Percentiles rank a stretch among this genome's conserved stretches.
Conservation (phyloP, 2,888 invertebrate genomes). For the Cremastinae sp. region DNA sequence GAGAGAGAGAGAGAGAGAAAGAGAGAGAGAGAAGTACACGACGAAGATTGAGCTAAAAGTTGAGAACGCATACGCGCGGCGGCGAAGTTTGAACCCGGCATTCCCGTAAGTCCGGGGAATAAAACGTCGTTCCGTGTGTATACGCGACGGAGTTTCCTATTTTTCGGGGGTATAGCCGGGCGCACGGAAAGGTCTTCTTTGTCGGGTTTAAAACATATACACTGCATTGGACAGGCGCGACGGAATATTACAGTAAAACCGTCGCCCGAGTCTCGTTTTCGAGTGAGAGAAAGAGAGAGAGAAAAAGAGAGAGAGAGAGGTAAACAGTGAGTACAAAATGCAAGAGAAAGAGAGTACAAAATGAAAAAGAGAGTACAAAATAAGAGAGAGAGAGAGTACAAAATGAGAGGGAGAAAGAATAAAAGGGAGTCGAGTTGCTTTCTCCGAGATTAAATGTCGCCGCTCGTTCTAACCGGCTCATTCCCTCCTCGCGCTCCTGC, state of each 20-base stretch:
- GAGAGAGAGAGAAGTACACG: constrained; percentile 3
- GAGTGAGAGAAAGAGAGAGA: too few relatives aligned
- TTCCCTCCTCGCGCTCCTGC: constrained; percentile 44
- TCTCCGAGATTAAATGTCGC: constrained; percentile 77
- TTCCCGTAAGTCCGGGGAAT: constrained; percentile 1
- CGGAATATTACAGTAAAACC: constrained; percentile 75
- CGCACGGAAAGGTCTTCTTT: constrained; percentile 47
- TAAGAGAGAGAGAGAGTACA: too few relatives aligned
- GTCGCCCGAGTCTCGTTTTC: constrained; percentile 59
- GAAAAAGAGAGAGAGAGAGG: too few relatives aligned
- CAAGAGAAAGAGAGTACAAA: too few relatives aligned
- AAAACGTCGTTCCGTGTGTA: constrained; percentile 22
- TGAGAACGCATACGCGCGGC: constrained; percentile 14
- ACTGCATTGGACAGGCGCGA: constrained; percentile 67
- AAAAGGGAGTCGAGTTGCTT: too few relatives aligned
- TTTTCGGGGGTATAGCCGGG: constrained; percentile 32
- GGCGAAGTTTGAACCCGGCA: constrained; percentile 32
- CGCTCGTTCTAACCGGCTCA: constrained; percentile 57
- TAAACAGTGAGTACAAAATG: too few relatives aligned
- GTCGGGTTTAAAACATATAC: constrained; percentile 63
- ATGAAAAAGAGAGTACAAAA: too few relatives aligned
- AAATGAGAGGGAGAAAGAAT: too few relatives aligned
- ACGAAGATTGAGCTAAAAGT: constrained; percentile 8
- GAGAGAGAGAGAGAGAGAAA: too few relatives aligned
- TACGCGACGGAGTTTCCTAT: constrained; percentile 38